Evolutionary conservation across 2,888 invertebrate species (phyloP), one percentile per base, ranked within the genome.

Genomic region (Lomographa bimaculata): DNA sequence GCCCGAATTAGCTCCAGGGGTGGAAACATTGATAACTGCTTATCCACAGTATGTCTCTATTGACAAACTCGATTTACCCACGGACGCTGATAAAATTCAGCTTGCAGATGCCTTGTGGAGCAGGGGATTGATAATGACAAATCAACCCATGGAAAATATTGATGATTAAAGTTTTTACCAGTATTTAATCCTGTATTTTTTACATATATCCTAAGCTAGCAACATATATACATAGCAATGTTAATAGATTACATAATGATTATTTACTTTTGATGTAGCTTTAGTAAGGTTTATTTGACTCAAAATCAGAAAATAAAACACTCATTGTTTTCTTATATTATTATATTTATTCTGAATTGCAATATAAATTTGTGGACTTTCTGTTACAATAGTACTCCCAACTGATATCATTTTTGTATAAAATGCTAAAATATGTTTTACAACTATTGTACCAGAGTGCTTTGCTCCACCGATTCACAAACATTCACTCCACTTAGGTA

Each of bases 41-140:
- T 98, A 96, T 84, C 98, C 98, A 0, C 81, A 92, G 1, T 98
- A 93, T 87, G 80, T 94, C 0, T 75, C 90, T 10, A 92, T 98
- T 0, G 92, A 93, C 44, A 90, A 92, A 43, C 79, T 98, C 23
- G 95, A 96, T 1, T 64, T 94, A 11, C 81, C 91, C 0, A 86
- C 90, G 44, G 89, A 92, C 7, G 84, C 91, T 1, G 91, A 92
- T 10, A 95, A 94, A 84, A 90, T 96, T 14, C 72, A 81, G 29
- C 69, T 87, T 38, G 94, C 92, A 1, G 92, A 92, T 39, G 93
- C 94, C 30, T 80, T 98, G 33, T 98, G 97, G 95, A 95, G 96
- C 59, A 92, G 92, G 52, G 96, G 96, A 0, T 79, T 98, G 4
- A 72, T 98, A 4, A 92, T 96, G 82, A 94, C 96, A 1, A 91